Base-by-base conservation (phyloP, 1,140 invertebrate genomes). In the Calliphora vicina region DNA sequence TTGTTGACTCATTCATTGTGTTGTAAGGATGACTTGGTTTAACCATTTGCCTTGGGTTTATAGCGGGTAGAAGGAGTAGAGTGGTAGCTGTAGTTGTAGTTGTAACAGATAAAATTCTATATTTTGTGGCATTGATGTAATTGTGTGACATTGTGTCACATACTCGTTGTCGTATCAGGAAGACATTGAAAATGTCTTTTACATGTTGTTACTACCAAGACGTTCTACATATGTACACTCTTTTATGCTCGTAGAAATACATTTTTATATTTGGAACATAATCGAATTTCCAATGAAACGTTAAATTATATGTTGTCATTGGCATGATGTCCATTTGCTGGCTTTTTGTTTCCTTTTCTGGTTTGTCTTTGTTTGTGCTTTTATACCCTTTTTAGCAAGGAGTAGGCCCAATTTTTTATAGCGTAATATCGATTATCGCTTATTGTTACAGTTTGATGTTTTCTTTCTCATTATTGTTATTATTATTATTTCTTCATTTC, bases 251-350 rank as follows among this genome's bases (percentile, higher is more conserved):
- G 10, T 67, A 23, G n/a, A 23, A 35, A 35, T 35, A 67, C 20
- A 67, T 23, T 20, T 67, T 23, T 67, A 67, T 23, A 17, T 23
- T 67, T 20, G 17, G n/a, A 67, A 67, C n/a, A 67, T 67, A 67
- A 67, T 67, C 61, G 61, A 67, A 67, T 67, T 67, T 67, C 61
- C 61, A 67, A 67, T 67, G 61, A 67, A 67, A 67, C 61, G 61
- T 67, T 67, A 67, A 67, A 67, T 67, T 67, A 67, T 67, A 67
- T 67, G n/a, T 67, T 25, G 61, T 67, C 23, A 23, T 23, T 67
- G 50, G 15, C 15, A n/a, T 57, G 61, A 67, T 67, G 61, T 67
- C 61, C 61, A 23, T 25, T 67, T 57, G 6, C n/a, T 57, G 15
- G n/a, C n/a, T n/a, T n/a, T 3, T n/a, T 61, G 17, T 61, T 67